Evolutionary conservation across 1,140 invertebrate genomes (phyloP), one percentile per base, ranked within the genome.

Genomic region (Sesamia nonagrioides): DNA sequence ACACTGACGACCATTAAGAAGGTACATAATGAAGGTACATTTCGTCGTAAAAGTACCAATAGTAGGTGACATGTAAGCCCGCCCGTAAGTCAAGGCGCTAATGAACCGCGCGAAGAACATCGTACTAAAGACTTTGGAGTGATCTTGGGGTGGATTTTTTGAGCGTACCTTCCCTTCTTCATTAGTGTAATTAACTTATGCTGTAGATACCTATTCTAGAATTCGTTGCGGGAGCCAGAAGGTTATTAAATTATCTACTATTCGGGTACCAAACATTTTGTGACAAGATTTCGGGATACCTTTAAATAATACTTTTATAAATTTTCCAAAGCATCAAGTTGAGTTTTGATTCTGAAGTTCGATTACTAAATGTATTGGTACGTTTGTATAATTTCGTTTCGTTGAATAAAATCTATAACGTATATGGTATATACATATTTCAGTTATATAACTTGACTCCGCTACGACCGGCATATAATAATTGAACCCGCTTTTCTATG

Each of bases 161-260:
- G 86, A 91, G 90, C 88, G 88, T 88, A 92, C 89, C 91, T 92
- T 90, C 91, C 86, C 90, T 92, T 90, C 89, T 94, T 94, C 92
- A 94, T 94, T 94, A 94, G 92, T 91, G 91, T 92, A 94, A 94
- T 94, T 93, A 93, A 94, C 92, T 94, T 94, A 94, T 89, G 85
- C 88, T 86, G 82, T 87, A 87, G 84, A 73, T 82, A 66, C 75
- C 78, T 74, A 82, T 86, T 85, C 86, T 86, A 89, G 88, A 89
- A 92, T 93, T 90, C 84, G 83, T 86, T 87, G 82, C 81, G 81
- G 84, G 85, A 86, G 80, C 85, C 81, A 85, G 79, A 78, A 66
- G 72, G 66, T 87, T 87, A 92, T 93, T 91, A 92, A 91, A 91
- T 88, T 86, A 27, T 27, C 27, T 27, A 85, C 86, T 88, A 88